These are phyloP conservation scores for Zygogramma bicolorata DNA, from an alignment of 2,888 invertebrate genomes.

Conservation along the genomic window DNA sequence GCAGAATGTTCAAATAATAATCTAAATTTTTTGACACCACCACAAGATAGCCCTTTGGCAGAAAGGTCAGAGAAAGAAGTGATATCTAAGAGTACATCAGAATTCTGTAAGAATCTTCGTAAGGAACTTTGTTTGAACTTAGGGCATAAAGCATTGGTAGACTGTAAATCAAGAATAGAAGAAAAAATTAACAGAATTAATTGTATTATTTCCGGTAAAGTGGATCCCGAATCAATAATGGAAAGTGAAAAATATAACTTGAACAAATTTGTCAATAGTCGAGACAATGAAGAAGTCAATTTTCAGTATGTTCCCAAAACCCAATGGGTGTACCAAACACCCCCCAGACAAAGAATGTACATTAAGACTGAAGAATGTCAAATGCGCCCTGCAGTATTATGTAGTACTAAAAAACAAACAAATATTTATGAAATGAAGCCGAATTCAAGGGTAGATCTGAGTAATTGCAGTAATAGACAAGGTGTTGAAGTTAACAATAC, in stretches of 20 bases:
- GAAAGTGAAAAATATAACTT: neutral
- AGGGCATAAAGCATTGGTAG: conserved; percentile 17
- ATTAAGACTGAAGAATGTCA: conserved; percentile 33
- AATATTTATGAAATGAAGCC: conserved; percentile 45
- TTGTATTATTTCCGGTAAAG: conserved; percentile 42
- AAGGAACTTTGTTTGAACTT: conserved; percentile 19
- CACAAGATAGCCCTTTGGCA: conserved; percentile 3
- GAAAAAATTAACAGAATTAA: conserved; percentile 40
- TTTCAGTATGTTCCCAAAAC: conserved; percentile 34
- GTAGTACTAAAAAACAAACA: conserved; percentile 35
- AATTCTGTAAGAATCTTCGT: conserved; percentile 26
- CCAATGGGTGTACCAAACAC: conserved; percentile 51
- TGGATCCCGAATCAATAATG: conserved; percentile 13
- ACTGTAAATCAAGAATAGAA: conserved; percentile 31
- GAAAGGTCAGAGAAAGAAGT: neutral
- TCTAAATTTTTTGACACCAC: conserved; percentile 18
- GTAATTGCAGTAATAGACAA: conserved; percentile 18
- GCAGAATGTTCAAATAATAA: conserved; percentile 18
- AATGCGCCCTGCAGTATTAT: conserved; percentile 46
- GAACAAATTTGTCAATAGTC: neutral
- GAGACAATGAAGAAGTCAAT: conserved; percentile 12
- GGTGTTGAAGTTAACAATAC: conserved; percentile 24
- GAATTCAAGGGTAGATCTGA: conserved; percentile 29
- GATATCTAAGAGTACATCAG: neutral
- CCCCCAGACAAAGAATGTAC: conserved; percentile 42